These are phyloP conservation scores for Acanthacorydalis orientalis DNA, from an alignment of 2,888 invertebrate species.

Conservation along the genomic window DNA sequence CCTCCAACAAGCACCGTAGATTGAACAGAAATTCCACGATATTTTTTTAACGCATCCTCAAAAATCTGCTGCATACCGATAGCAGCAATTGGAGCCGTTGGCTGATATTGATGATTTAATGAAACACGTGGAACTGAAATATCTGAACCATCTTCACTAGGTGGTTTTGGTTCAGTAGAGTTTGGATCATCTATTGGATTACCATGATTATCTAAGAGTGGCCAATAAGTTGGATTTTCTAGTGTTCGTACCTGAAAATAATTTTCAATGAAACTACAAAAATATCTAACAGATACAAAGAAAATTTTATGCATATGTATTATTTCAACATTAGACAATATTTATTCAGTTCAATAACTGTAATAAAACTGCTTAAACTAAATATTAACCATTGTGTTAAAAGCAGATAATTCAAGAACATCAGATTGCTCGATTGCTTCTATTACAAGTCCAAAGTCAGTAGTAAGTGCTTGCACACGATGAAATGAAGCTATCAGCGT, in stretches of 20 bases:
- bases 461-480: constrained; percentile 74
- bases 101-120: too few species aligned
- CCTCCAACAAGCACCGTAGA: constrained; percentile 6
- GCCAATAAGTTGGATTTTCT: constrained; percentile 76
- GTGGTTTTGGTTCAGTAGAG: constrained; percentile 2
- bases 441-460: constrained; percentile 67
- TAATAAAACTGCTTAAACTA: background rate
- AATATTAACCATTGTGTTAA: constrained; percentile 2
- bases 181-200: constrained; percentile 3
- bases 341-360: too few species aligned
- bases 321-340: too few species aligned
- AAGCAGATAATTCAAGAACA: constrained; percentile 56
- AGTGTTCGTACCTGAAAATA: constrained; percentile 57
- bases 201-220: constrained; percentile 42
- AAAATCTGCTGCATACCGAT: background rate
- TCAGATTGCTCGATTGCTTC: constrained; percentile 76
- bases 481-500: constrained; percentile 92
- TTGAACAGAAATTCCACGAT: background rate
- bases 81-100: background rate
- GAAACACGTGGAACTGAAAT: background rate
- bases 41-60: background rate
- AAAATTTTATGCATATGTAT: too few species aligned
- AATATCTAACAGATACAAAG: too few species aligned
- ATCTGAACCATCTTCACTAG: background rate
- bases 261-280: background rate